phyloP scores from a whole-genome alignment of 2,113 vertebrate genomes.

The Planiliza haematocheilus region DNA sequence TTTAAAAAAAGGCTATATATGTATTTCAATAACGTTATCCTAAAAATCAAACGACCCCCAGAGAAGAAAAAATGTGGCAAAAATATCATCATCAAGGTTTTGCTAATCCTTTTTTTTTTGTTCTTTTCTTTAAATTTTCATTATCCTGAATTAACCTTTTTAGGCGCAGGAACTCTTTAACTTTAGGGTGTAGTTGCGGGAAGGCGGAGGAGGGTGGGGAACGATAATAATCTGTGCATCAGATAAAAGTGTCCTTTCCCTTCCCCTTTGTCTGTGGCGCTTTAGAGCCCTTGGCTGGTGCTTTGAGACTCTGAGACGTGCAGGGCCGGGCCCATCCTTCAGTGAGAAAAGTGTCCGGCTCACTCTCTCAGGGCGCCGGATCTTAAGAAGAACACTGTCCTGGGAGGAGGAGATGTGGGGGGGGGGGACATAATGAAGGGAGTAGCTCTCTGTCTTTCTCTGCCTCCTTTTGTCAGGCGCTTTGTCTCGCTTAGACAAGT shows the following conservation, averaged over 20 bases:
- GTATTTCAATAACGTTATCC: constrained; percentile 88
- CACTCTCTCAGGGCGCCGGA: constrained; percentile 70
- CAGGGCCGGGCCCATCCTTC: constrained; percentile 83
- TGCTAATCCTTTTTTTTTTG: constrained; percentile 45
- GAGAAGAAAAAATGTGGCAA: constrained; percentile 71
- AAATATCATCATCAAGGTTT: constrained; percentile 64
- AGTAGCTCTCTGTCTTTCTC: constrained; percentile 78
- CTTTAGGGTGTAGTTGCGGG: constrained; percentile 81
- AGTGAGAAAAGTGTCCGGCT: constrained; percentile 82
- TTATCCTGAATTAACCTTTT: constrained; percentile 85
- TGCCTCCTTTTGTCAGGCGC: constrained; percentile 75
- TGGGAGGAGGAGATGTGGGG: constrained; percentile 36
- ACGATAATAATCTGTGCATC: constrained; percentile 73
- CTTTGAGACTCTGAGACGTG: constrained; percentile 88
- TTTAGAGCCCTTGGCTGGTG: constrained; percentile 89
- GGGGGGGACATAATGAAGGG: constrained; percentile 76
- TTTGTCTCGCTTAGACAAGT: constrained; percentile 76
- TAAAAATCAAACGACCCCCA: constrained; percentile 81
- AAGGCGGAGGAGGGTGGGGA: constrained; percentile 40
- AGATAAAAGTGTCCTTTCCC: constrained; percentile 77
- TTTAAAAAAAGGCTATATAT: constrained; percentile 91
- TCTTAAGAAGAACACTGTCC: constrained; percentile 78
- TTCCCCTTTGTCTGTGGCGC: constrained; percentile 83
- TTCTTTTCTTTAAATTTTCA: constrained; percentile 45
- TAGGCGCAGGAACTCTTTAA: constrained; percentile 85